These are phyloP conservation scores for Chlamydotis undulata DNA, from an alignment of 2,113 vertebrate species.

Conservation along the genomic window DNA sequence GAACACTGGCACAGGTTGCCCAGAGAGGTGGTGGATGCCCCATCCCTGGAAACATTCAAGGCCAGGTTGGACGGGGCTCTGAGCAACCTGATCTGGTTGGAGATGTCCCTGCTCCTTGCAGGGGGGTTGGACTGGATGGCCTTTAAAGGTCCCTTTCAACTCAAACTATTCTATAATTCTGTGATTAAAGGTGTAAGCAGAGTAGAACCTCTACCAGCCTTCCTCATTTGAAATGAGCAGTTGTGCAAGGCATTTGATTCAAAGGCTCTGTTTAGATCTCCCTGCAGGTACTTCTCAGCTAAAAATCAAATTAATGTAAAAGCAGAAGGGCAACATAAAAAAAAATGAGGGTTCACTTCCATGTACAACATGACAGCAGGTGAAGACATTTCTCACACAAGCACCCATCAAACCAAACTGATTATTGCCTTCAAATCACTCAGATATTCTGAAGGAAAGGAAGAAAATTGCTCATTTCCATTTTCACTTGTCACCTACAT, in stretches of 20 bases:
- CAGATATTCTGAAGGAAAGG: slow-evolving; percentile 22
- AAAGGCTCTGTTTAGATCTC: background rate
- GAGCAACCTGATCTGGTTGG: no score
- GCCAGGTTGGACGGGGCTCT: no score
- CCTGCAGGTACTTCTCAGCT: background rate
- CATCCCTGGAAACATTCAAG: no score
- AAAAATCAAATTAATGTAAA: background rate
- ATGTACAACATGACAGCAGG: background rate
- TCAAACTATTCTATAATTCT: no score
- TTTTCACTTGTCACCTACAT: slow-evolving; percentile 56
- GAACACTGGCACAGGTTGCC: no score
- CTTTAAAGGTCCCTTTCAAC: no score
- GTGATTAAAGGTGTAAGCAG: background rate
- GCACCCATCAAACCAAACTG: background rate
- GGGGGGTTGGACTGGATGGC: no score
- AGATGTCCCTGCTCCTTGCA: no score
- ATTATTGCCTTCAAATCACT: background rate
- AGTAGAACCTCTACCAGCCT: background rate
- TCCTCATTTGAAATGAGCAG: background rate
- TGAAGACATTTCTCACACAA: background rate
- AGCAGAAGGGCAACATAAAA: background rate
- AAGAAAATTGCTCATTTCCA: slow-evolving; percentile 46
- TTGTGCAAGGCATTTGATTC: background rate
- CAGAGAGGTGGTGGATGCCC: no score
- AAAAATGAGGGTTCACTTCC: background rate